phyloP scores from a whole-genome alignment of 2,113 vertebrate genomes.

The Nettapus auritus region DNA sequence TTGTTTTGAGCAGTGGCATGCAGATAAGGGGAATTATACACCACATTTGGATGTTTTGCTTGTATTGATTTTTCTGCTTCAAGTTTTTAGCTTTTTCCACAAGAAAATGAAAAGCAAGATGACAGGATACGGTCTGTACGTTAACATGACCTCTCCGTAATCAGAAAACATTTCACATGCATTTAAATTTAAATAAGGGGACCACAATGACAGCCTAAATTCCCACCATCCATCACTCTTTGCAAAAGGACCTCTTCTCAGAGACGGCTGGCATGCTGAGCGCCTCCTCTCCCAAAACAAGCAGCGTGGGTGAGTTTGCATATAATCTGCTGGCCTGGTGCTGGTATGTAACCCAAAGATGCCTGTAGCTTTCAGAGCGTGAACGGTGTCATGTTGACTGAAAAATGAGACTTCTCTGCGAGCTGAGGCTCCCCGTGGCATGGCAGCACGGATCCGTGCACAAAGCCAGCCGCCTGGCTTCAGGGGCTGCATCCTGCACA shows the following conservation, averaged over 20 bases:
- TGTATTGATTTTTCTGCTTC: background rate
- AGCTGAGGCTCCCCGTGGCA: background rate
- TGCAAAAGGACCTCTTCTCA: background rate
- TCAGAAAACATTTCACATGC: background rate
- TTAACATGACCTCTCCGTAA: background rate
- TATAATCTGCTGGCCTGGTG: background rate
- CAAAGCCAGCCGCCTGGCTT: background rate
- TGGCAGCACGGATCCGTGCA: background rate
- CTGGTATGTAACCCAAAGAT: background rate
- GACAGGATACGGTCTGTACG: background rate
- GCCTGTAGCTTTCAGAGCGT: background rate
- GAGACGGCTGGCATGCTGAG: background rate
- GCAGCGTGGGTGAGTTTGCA: background rate
- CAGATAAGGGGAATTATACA: conserved; percentile 12
- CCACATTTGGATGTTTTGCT: background rate
- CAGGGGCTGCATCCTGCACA: background rate
- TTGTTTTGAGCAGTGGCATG: conserved; percentile 35
- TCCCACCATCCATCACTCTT: background rate
- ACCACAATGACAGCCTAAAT: background rate
- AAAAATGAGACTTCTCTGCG: background rate
- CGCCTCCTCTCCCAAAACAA: background rate
- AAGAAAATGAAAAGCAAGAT: background rate
- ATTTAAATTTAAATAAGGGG: conserved; percentile 2
- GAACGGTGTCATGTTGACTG: background rate
- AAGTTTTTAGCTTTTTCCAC: background rate